Base-by-base conservation (phyloP, 2,888 invertebrate species). In the Invenusta paracnida region DNA sequence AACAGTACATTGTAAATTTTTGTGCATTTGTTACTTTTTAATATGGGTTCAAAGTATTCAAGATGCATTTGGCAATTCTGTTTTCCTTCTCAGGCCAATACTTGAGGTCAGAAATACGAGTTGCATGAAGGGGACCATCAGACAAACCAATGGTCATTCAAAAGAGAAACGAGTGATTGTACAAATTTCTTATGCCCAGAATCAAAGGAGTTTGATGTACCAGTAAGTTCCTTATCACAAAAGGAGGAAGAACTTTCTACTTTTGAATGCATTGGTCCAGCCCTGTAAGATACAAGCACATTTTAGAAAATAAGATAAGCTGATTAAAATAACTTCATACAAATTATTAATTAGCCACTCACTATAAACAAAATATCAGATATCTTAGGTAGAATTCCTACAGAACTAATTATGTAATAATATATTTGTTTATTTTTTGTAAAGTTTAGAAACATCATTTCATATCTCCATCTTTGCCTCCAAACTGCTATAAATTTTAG, bases 131-230 rank as follows among this genome's bases (percentile, higher is more conserved):
- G 73, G 23, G 73, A 73, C 73, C 73, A 5, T 73, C 73, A 73
- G 73, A 73, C 73, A 73, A 73, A 73, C 27, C 73, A 73, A 23
- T 23, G 27, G 73, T 25, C 73, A 73, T 73, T 73, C 73, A 73
- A 73, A 73, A 73, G 73, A 73, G 73, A 73, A 73, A 13, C 73
- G 27, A 73, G 73, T 73, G 73, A 73, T 73, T 73, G 73, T 13
- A 73, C 25, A 73, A 73, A 73, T 73, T 73, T 73, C 73, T 73
- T 73, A 73, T 23, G 23, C 27, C 73, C 73, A 73, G 73, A 73
- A 73, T 73, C 25, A 23, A 73, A 23, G 5, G 73, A 73, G 73
- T 73, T 81, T n/a, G 66, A 5, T 23, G 27, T 0, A 23, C 31
- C 28, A 17, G 27, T 84, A 25, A 17, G 25, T 48, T 25, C 79